Conservation (phyloP, 2,888 invertebrate genomes). For the Pocota personata region DNA sequence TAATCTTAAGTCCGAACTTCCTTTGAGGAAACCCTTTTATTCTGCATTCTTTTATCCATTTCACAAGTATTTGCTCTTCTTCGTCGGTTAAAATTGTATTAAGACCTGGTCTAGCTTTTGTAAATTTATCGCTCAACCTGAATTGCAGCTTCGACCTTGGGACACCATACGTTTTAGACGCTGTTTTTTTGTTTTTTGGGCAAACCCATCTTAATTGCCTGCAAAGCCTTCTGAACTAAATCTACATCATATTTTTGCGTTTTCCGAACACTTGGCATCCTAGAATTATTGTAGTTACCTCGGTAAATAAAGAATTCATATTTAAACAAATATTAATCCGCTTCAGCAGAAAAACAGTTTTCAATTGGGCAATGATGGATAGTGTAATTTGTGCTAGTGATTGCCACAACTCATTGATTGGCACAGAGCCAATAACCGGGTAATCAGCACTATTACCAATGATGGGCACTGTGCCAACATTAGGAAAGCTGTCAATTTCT, state of each 20-base stretch:
- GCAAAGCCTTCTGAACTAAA: neutral
- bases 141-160: conserved; percentile 11
- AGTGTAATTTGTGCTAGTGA: neutral
- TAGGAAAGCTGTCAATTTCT: neutral
- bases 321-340: neutral
- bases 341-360: neutral
- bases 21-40: conserved; percentile 10
- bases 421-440: conserved; percentile 12
- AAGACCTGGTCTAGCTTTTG: conserved; percentile 6
- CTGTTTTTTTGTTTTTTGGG: neutral
- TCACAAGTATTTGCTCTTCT: neutral
- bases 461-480: neutral
- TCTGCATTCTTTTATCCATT: conserved; percentile 4
- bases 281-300: neutral
- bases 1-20: neutral
- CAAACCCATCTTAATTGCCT: neutral
- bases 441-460: conserved; percentile 6
- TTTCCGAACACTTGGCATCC: neutral
- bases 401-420: conserved; percentile 2
- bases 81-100: conserved; percentile 2
- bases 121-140: neutral
- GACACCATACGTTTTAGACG: neutral
- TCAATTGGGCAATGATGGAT: neutral
- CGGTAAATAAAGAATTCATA: neutral
- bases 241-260: neutral